A percentile compares a stretch with the other conserved stretches of the same genome.
Evolutionary conservation across 2,888 invertebrate species (phyloP).

Genomic region (Aelia acuminata): DNA sequence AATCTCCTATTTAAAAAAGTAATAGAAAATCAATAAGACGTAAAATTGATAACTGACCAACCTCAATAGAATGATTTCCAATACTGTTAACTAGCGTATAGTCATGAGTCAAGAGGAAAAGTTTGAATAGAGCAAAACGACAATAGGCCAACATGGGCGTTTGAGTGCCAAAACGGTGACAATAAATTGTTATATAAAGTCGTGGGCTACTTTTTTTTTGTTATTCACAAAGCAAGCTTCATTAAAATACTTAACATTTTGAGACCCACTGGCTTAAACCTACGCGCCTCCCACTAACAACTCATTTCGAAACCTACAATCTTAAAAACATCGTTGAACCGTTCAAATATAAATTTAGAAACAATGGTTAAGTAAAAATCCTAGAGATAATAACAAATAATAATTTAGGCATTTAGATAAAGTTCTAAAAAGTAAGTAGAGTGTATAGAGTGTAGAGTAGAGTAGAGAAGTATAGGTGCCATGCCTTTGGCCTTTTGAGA

Average conservation of each 20-base stretch:
- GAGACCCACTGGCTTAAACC: slow-evolving; percentile 11
- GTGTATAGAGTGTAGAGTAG: too few relatives aligned
- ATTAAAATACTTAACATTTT: slow-evolving; percentile 24
- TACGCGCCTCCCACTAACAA: background rate
- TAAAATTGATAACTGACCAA: background rate
- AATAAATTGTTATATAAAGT: background rate
- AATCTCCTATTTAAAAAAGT: too few relatives aligned
- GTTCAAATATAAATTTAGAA: too few relatives aligned
- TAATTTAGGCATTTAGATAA: too few relatives aligned
- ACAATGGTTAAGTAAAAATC: too few relatives aligned
- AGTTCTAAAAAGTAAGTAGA: too few relatives aligned
- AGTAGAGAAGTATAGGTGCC: too few relatives aligned
- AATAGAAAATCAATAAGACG: background rate
- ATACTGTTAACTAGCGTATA: too few relatives aligned
- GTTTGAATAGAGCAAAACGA: background rate
- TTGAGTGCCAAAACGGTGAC: background rate
- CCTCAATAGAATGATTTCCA: background rate
- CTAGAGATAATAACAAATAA: too few relatives aligned
- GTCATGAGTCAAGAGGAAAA: background rate
- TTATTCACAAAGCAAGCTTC: background rate
- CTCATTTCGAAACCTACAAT: background rate
- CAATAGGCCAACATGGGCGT: background rate
- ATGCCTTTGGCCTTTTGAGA: too few relatives aligned
- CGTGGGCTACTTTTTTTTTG: slow-evolving; percentile 5
- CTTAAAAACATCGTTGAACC: too few relatives aligned